phyloP scores from a whole-genome alignment of 2,797 vertebrate genomes.

The Kryptolebias ocellatus region DNA sequence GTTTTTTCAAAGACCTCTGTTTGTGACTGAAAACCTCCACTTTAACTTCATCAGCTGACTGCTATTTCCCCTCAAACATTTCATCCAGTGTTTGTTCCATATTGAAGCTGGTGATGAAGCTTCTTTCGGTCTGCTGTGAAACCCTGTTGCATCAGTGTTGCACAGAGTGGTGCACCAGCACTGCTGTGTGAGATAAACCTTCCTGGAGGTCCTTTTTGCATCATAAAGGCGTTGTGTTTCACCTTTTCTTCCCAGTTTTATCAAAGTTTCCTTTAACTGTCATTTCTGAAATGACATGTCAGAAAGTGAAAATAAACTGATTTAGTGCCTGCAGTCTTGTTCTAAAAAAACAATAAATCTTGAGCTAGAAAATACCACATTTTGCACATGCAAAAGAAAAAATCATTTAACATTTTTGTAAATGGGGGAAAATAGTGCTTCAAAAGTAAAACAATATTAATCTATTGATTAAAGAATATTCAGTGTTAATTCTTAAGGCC shows the following conservation, averaged over 20 bases:
- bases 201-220: background rate
- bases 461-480: too few species aligned
- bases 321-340: too few species aligned
- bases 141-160: background rate
- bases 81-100: background rate
- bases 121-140: background rate
- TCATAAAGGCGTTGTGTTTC: background rate
- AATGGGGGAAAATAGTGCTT: too few species aligned
- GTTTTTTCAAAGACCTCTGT: background rate
- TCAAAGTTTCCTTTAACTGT: slow-evolving; percentile 3
- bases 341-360: too few species aligned
- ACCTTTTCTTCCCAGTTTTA: background rate
- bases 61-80: background rate
- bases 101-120: background rate
- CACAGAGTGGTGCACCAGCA: background rate
- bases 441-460: too few species aligned
- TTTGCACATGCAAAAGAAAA: too few species aligned
- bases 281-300: background rate
- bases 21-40: background rate
- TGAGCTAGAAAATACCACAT: too few species aligned
- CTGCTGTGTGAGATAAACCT: background rate
- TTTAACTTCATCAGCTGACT: background rate
- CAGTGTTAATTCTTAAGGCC: too few species aligned
- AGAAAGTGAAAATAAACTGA: background rate
- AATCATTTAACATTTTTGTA: too few species aligned